Conservation (phyloP, 2,113 vertebrate species). For the Elephas maximus region DNA sequence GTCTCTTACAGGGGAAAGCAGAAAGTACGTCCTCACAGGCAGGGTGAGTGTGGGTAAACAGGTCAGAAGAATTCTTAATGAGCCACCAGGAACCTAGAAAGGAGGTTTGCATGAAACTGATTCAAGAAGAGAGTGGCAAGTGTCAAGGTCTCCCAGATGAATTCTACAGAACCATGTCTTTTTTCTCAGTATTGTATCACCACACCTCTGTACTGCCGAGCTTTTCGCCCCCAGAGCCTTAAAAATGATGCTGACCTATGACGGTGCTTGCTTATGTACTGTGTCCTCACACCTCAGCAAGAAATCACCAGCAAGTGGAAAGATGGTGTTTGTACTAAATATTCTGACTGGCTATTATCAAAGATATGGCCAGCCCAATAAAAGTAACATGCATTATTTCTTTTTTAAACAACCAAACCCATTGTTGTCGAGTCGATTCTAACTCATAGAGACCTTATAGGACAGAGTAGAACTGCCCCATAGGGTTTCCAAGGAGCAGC, state of each 20-base stretch:
- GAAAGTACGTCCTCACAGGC: rapidly evolving
- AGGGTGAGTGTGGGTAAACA: rapidly evolving
- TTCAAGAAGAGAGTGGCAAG: rapidly evolving
- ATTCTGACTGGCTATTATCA: not conserved
- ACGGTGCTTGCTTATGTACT: conserved; percentile 47
- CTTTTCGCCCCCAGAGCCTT: rapidly evolving
- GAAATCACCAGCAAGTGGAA: not conserved
- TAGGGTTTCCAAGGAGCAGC: too few relatives aligned
- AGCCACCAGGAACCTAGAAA: too few relatives aligned
- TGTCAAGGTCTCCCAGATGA: rapidly evolving
- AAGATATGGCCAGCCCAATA: not conserved
- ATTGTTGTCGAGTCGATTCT: too few relatives aligned
- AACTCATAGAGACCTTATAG: too few relatives aligned
- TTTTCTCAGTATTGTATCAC: rapidly evolving
- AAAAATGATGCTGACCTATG: not conserved
- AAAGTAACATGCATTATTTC: conserved; percentile 18
- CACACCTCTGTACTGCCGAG: rapidly evolving
- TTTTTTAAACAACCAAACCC: too few relatives aligned
- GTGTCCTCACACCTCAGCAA: conserved; percentile 52
- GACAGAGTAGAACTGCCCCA: too few relatives aligned
- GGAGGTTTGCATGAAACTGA: too few relatives aligned
- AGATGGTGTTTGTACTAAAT: conserved; percentile 41
- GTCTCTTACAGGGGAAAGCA: rapidly evolving
- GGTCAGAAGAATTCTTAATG: not conserved
- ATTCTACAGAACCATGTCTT: too few relatives aligned